Evolutionary conservation across 2,113 vertebrate species (phyloP).

Genomic region (Anser brachyrhynchus): DNA sequence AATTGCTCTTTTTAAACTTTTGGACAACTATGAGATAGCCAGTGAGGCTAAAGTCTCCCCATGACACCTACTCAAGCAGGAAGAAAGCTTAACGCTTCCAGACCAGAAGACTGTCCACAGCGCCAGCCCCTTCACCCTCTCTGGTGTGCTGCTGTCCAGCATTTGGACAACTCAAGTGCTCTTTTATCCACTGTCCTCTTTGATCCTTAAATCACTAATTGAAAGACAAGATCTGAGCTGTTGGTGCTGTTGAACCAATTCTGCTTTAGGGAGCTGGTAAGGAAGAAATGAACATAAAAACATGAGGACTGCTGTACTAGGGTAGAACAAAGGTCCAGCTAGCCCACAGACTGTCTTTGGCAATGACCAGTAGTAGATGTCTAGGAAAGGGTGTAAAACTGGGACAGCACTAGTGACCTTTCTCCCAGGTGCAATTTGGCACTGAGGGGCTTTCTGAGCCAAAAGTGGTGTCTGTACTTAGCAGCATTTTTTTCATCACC

Average conservation of each 20-base stretch:
- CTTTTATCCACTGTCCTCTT: not conserved
- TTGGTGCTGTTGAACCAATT: not conserved
- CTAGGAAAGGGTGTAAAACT: not conserved
- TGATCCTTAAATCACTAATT: not conserved
- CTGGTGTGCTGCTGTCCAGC: not conserved
- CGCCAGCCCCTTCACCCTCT: not conserved
- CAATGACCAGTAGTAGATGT: not conserved
- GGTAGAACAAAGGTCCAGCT: not conserved
- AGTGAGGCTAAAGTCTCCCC: not conserved
- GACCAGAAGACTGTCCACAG: not conserved
- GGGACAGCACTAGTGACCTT: not conserved
- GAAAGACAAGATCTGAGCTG: not conserved
- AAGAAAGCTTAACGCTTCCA: not conserved
- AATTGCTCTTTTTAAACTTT: slow-evolving; percentile 17
- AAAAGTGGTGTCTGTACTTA: not conserved
- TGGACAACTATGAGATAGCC: not conserved
- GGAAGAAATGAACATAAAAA: not conserved
- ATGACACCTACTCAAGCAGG: not conserved
- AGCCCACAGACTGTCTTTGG: not conserved
- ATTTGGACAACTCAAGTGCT: not conserved
- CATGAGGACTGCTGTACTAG: not conserved
- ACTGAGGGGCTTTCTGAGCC: not conserved
- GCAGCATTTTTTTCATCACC: not conserved
- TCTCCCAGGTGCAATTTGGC: not conserved
- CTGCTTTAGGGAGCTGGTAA: not conserved